Conservation (phyloP, 2,113 vertebrate species). For the Hyaena hyaena region DNA sequence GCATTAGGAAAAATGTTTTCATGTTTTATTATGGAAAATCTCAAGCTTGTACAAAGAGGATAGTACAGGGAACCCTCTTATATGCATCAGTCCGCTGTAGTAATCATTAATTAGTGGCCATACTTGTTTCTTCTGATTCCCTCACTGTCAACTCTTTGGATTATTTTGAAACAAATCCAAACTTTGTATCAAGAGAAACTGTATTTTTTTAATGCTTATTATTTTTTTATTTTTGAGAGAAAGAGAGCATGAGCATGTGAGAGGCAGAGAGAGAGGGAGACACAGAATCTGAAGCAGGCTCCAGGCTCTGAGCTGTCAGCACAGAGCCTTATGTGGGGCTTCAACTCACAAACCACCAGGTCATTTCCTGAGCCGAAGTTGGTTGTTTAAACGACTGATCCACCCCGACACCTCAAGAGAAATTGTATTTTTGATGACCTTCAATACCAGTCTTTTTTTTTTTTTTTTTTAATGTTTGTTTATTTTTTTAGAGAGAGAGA, state of each 20-base stretch:
- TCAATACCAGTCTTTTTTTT: background rate
- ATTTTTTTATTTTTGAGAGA: too few relatives aligned
- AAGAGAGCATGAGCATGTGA: too few relatives aligned
- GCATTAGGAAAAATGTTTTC: conserved; percentile 2
- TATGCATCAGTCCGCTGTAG: background rate
- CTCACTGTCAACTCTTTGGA: background rate
- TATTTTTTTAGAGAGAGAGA: too few relatives aligned
- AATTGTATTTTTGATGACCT: background rate
- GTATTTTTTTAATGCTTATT: background rate
- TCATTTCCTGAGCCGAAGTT: too few relatives aligned
- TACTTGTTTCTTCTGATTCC: conserved; percentile 23
- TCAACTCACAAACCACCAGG: too few relatives aligned
- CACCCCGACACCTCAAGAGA: too few relatives aligned
- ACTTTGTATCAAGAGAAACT: background rate
- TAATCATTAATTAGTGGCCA: background rate
- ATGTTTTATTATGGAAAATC: conserved; percentile 16
- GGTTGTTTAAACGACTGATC: too few relatives aligned
- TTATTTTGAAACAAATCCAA: conserved; percentile 46
- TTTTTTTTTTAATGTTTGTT: too few relatives aligned
- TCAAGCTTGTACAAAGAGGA: background rate
- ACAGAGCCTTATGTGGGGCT: too few relatives aligned
- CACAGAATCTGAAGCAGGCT: too few relatives aligned
- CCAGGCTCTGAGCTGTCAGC: too few relatives aligned
- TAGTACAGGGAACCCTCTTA: background rate
- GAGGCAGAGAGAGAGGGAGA: too few relatives aligned